These are phyloP conservation scores for Paramormyrops kingsleyae DNA, from an alignment of 2,113 vertebrate genomes.

Conservation along the genomic window DNA sequence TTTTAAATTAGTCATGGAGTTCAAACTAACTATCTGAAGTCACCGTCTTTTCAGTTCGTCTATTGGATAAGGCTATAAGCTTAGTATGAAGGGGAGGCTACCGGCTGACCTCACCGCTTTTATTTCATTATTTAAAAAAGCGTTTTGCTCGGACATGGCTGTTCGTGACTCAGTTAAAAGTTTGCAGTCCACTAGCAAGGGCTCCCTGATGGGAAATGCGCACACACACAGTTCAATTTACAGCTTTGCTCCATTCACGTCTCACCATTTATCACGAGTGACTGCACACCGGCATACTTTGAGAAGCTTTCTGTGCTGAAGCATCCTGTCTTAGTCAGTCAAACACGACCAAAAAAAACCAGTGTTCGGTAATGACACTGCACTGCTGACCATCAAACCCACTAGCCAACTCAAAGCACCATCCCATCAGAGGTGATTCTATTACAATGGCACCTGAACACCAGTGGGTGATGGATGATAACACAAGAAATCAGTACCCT, in stretches of 20 bases:
- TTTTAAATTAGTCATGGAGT: not conserved
- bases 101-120: not conserved
- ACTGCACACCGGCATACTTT: not conserved
- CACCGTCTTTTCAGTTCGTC: not conserved
- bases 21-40: not conserved
- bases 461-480: not conserved
- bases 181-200: not conserved
- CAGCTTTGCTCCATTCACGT: not conserved
- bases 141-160: not conserved
- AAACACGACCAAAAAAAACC: not conserved
- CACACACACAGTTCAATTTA: not conserved
- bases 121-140: not conserved
- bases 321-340: not conserved
- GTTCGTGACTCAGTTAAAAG: not conserved
- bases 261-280: not conserved
- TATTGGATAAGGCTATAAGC: not conserved
- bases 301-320: not conserved
- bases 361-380: not conserved
- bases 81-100: not conserved
- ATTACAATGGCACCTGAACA: not conserved
- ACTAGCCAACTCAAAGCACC: not conserved
- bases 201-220: not conserved
- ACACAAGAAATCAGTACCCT: not conserved
- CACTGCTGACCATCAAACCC: not conserved
- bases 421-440: not conserved